Evolutionary conservation across 2,113 vertebrate species (phyloP).

Genomic region (Paralichthys olivaceus): DNA sequence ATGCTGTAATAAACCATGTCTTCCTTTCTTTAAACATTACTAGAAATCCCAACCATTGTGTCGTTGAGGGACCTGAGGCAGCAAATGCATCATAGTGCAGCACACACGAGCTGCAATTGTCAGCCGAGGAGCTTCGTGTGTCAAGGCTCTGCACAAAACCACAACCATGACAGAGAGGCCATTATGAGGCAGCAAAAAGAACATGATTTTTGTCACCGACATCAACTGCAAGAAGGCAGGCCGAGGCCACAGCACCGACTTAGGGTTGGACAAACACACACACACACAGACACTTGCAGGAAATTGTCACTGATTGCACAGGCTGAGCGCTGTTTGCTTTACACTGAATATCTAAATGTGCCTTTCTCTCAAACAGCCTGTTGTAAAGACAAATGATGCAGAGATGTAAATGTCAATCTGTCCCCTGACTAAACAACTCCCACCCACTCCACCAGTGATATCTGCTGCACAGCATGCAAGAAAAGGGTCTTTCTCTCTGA

Average conservation of each 20-base stretch:
- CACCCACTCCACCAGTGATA: constrained; percentile 23
- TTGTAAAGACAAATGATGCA: constrained; percentile 56
- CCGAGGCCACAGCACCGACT: constrained; percentile 22
- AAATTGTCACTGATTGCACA: constrained; percentile 56
- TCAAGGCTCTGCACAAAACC: constrained; percentile 58
- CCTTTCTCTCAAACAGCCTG: constrained; percentile 28
- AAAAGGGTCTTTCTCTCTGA: constrained; percentile 23
- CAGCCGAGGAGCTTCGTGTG: constrained; percentile 53
- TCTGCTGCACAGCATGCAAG: constrained; percentile 29
- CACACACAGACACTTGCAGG: constrained; percentile 27
- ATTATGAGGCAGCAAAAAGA: constrained; percentile 58
- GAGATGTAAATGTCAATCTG: constrained; percentile 62
- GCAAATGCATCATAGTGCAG: constrained; percentile 69
- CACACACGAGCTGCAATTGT: constrained; percentile 58
- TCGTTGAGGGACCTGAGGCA: constrained; percentile 25
- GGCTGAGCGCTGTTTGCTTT: constrained; percentile 53
- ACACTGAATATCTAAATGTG: constrained; percentile 45
- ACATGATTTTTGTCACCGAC: constrained; percentile 12
- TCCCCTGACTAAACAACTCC: constrained; percentile 45
- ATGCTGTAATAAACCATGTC: neutral
- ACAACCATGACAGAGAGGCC: constrained; percentile 66
- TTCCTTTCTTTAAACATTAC: constrained; percentile 3
- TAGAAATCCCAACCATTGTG: neutral
- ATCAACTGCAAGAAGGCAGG: constrained; percentile 31
- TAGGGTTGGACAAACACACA: constrained; percentile 29